Percentiles rank a stretch among this genome's conserved stretches.
Evolutionary conservation across 1,140 invertebrate genomes (phyloP).

Genomic region (Semibalanus balanoides): DNA sequence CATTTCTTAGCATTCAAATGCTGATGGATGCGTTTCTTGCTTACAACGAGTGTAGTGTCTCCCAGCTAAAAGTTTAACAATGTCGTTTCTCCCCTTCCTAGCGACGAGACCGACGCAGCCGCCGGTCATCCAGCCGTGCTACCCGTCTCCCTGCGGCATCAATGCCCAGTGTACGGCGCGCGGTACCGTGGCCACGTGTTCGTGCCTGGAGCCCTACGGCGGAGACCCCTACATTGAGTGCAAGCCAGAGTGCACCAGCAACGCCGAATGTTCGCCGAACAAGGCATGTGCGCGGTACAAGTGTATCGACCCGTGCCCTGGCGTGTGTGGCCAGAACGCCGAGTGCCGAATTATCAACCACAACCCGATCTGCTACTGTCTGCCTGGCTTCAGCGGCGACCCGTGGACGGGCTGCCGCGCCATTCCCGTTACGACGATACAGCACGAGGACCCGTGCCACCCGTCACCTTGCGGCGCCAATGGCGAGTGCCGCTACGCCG

Average conservation of each 20-base stretch:
- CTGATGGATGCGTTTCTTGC: no score
- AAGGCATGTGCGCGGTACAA: conserved; percentile 31
- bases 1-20: no score
- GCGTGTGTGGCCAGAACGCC: conserved; percentile 28
- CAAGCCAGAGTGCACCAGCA: conserved; percentile 15
- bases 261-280: conserved; percentile 12
- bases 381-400: conserved; percentile 42
- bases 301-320: conserved; percentile 44
- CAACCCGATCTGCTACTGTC: conserved; percentile 25
- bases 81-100: not conserved
- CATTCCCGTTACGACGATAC: conserved; percentile 7
- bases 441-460: conserved; percentile 41
- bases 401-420: conserved; percentile 42
- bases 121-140: not conserved
- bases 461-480: conserved; percentile 60
- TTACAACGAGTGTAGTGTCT: no score
- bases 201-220: conserved; percentile 57
- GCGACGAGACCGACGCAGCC: not conserved
- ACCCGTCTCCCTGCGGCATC: conserved; percentile 44
- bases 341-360: conserved; percentile 22
- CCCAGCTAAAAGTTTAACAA: no score
- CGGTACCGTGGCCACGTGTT: conserved; percentile 53
- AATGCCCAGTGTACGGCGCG: conserved; percentile 58
- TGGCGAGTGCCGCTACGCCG: conserved; percentile 42
- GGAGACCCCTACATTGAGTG: conserved; percentile 48